phyloP scores from a whole-genome alignment of 1,140 invertebrate species.

The Condylostylus longicornis region DNA sequence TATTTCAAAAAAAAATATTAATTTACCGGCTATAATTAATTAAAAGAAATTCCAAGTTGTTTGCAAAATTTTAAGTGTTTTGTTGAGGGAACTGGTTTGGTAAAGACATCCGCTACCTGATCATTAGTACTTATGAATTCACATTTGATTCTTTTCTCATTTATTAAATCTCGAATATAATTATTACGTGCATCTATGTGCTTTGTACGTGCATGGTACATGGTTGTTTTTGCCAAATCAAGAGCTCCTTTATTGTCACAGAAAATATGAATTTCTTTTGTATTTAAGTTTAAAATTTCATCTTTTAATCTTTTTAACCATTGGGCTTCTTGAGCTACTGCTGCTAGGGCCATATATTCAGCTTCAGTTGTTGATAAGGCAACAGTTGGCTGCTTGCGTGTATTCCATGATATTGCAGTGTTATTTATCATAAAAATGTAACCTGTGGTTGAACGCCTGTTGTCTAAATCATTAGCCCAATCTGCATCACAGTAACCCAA shows the following conservation, averaged over 20 bases:
- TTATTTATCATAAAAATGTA: slow-evolving; percentile 6
- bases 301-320: slow-evolving; percentile 5
- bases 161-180: too few species aligned
- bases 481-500: slow-evolving; percentile 3
- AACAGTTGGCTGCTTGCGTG: slow-evolving; percentile 11
- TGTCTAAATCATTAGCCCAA: slow-evolving; percentile 6
- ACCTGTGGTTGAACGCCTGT: slow-evolving; percentile 5
- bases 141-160: too few species aligned
- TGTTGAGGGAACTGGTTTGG: too few species aligned
- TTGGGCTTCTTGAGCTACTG: slow-evolving; percentile 5
- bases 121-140: too few species aligned
- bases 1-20: too few species aligned
- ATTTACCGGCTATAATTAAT: too few species aligned
- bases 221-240: background rate
- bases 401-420: slow-evolving; percentile 4
- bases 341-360: slow-evolving; percentile 5
- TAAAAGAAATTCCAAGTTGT: too few species aligned
- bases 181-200: too few species aligned
- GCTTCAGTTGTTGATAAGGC: slow-evolving; percentile 22
- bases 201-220: slow-evolving; percentile 1
- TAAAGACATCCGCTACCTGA: too few species aligned
- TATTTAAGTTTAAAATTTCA: background rate
- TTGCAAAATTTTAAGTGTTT: too few species aligned
- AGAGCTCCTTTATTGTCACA: slow-evolving; percentile 5
- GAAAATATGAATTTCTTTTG: background rate